Evolutionary conservation across 2,797 vertebrate genomes (phyloP).

Genomic region (Gila robusta): DNA sequence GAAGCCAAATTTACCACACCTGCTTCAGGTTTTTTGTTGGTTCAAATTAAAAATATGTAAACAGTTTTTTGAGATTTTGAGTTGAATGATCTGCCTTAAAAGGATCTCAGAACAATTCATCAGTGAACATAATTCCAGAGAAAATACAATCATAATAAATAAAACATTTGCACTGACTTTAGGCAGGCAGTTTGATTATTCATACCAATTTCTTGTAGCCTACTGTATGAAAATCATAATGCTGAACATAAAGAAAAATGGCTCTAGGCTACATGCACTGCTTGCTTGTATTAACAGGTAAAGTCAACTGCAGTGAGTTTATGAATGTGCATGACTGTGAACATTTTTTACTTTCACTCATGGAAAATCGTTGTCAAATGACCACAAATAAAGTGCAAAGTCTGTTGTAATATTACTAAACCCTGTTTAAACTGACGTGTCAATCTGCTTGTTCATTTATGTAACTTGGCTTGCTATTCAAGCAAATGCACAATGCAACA

Average conservation of each 20-base stretch:
- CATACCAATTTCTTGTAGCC: neutral
- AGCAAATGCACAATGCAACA: neutral
- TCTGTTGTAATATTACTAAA: neutral
- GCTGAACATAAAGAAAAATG: neutral
- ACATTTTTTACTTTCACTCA: neutral
- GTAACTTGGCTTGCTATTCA: neutral
- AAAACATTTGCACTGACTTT: neutral
- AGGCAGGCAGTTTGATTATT: neutral
- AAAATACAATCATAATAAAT: neutral
- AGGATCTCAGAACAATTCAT: neutral
- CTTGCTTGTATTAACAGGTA: neutral
- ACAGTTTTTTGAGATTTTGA: neutral
- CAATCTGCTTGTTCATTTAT: neutral
- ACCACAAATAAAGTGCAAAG: neutral
- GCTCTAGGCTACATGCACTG: neutral
- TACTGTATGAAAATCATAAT: neutral
- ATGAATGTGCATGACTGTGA: neutral
- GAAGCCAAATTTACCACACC: too few relatives aligned
- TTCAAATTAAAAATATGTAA: neutral
- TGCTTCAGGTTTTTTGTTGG: neutral
- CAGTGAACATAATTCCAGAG: neutral
- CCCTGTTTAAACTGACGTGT: neutral
- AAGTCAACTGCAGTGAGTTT: neutral
- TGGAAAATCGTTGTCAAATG: neutral
- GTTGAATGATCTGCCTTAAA: neutral